phyloP scores from a whole-genome alignment of 1,140 invertebrate genomes.

The Acyrthosiphon pisum region DNA sequence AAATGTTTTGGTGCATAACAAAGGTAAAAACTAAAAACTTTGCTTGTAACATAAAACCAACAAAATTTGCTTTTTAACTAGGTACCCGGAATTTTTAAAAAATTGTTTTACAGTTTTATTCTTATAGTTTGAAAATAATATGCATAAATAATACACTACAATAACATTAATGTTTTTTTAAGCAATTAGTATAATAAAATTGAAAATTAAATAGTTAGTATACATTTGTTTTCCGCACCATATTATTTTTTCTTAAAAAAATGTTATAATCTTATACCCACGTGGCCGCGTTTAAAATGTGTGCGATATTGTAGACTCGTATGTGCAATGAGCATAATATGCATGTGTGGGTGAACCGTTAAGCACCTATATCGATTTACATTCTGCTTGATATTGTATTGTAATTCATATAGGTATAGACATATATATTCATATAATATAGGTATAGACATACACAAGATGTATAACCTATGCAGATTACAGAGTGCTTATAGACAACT shows the following conservation, averaged over 20 bases:
- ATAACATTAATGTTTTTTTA: neutral
- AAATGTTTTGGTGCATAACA: neutral
- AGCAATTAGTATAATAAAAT: neutral
- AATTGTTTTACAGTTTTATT: neutral
- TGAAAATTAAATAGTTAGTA: neutral
- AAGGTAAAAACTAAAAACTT: neutral
- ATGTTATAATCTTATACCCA: too few species aligned
- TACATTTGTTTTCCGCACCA: neutral
- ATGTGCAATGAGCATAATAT: neutral
- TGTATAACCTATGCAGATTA: neutral
- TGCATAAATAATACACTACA: neutral
- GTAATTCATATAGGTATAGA: neutral
- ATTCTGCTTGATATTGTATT: neutral
- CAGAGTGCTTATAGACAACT: neutral
- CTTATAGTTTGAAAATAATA: neutral
- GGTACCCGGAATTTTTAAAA: neutral
- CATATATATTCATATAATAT: too few species aligned
- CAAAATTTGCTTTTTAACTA: neutral
- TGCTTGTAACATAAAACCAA: neutral
- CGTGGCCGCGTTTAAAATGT: neutral
- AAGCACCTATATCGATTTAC: slow-evolving; percentile 4
- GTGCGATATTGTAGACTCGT: neutral
- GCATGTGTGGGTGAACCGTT: neutral
- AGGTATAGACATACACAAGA: neutral
- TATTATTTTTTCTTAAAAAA: neutral